A percentile compares a stretch with the other conserved stretches of the same genome.
phyloP scores from a whole-genome alignment of 2,797 vertebrate genomes.

The Podargus strigoides region DNA sequence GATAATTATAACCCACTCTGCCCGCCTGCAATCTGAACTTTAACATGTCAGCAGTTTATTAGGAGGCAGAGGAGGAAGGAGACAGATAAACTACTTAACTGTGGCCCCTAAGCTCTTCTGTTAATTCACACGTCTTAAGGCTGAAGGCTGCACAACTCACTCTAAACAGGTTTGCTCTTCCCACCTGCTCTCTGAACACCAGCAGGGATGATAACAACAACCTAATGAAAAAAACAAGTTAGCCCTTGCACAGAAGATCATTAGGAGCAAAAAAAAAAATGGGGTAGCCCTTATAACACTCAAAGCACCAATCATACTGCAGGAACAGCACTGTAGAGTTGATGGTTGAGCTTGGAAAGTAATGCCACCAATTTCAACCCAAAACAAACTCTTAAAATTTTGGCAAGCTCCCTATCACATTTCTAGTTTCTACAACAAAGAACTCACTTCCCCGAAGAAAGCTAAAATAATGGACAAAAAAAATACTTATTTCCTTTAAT shows the following conservation, averaged over 20 bases:
- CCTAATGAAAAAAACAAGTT: neutral
- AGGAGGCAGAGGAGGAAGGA: neutral
- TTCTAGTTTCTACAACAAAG: neutral
- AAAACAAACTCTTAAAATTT: neutral
- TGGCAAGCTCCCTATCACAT: neutral
- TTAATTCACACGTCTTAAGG: neutral
- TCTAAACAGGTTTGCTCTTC: neutral
- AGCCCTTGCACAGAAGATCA: neutral
- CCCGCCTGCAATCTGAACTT: neutral
- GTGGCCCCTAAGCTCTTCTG: neutral
- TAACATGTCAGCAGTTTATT: neutral
- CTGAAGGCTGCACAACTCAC: neutral
- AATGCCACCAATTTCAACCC: neutral
- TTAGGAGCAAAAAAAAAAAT: neutral
- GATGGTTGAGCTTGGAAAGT: neutral
- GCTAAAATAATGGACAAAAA: neutral
- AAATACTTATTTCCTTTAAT: neutral
- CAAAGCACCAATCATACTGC: neutral
- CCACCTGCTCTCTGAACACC: neutral
- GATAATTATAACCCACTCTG: neutral
- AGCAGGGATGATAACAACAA: neutral
- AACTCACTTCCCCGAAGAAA: neutral
- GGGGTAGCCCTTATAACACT: neutral
- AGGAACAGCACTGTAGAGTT: neutral
- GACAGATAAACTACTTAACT: constrained; percentile 1